Conservation (phyloP, 2,888 invertebrate genomes). For the Deilephila elpenor region DNA sequence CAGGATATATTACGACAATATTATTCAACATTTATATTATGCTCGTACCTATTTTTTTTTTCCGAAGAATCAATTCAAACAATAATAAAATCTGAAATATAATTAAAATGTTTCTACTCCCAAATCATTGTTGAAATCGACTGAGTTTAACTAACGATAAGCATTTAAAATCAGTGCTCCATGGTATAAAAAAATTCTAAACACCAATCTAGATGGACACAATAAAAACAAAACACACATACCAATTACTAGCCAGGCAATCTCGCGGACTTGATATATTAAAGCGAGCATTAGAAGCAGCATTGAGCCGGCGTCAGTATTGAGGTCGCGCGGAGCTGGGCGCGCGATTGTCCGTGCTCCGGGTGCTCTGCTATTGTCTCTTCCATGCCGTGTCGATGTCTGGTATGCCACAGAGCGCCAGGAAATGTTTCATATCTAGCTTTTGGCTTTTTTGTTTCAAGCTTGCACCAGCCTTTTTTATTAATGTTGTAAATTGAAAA, state of each 20-base stretch:
- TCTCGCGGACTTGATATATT: conserved; percentile 17
- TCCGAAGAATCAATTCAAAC: too few species aligned
- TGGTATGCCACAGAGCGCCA: conserved; percentile 42
- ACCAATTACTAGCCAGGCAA: conserved; percentile 20
- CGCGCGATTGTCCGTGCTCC: conserved; percentile 49
- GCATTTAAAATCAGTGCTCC: too few species aligned
- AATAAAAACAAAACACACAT: neutral
- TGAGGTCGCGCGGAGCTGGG: conserved; percentile 46
- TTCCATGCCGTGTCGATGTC: conserved; percentile 48
- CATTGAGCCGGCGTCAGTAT: conserved; percentile 37
- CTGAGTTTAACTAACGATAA: too few species aligned
- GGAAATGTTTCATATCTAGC: neutral
- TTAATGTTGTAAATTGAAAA: too few species aligned
- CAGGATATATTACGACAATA: too few species aligned
- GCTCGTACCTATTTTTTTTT: too few species aligned
- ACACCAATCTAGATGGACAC: neutral
- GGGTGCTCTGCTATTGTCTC: conserved; percentile 54
- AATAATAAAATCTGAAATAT: too few species aligned
- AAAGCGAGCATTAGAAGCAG: neutral
- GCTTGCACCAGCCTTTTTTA: neutral
- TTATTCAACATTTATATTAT: too few species aligned
- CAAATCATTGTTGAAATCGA: too few species aligned
- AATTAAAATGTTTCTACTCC: too few species aligned
- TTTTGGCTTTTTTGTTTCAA: neutral
- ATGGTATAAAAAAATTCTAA: neutral